These are phyloP conservation scores for Drosophila pseudotakahashii DNA, from an alignment of 2,888 invertebrate species.

Conservation along the genomic window DNA sequence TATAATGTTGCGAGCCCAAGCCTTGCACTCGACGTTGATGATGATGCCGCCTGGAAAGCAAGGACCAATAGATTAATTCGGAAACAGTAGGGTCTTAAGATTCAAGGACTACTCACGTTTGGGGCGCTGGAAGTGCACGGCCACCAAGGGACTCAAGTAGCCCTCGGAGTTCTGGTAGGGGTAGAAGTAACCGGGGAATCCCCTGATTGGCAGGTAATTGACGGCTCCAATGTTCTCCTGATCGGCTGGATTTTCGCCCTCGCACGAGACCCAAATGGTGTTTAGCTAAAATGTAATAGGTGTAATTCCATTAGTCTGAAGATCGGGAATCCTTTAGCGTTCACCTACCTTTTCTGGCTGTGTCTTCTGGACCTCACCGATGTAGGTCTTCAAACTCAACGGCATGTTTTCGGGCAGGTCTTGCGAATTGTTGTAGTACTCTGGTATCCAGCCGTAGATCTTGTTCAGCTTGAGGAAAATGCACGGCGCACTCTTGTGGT, in stretches of 20 bases:
- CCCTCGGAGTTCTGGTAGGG: conserved; percentile 94
- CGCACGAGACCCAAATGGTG: conserved; percentile 96
- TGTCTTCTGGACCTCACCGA: conserved; percentile 85
- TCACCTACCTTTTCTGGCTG: conserved; percentile 83
- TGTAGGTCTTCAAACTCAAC: conserved; percentile 88
- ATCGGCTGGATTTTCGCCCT: conserved; percentile 97
- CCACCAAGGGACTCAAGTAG: conserved; percentile 94
- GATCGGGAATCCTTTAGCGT: fast-evolving
- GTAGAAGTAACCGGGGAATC: conserved; percentile 95
- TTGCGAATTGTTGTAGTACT: conserved; percentile 90
- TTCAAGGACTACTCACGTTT: conserved; percentile 87
- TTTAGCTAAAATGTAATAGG: conserved; percentile 86
- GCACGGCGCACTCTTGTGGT: conserved; percentile 96
- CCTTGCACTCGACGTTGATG: conserved; percentile 89
- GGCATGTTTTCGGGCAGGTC: conserved; percentile 91
- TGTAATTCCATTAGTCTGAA: not conserved
- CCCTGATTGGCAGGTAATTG: conserved; percentile 91
- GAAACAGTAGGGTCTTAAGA: too few relatives aligned
- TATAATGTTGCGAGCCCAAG: conserved; percentile 89
- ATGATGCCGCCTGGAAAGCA: conserved; percentile 85
- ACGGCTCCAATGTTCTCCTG: conserved; percentile 95
- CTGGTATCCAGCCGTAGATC: conserved; percentile 95
- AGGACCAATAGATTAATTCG: too few relatives aligned
- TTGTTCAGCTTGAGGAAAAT: conserved; percentile 97
- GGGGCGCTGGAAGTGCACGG: conserved; percentile 93